Evolutionary conservation across 2,888 invertebrate species (phyloP).

Genomic region (Torymus aiolomorphi): DNA sequence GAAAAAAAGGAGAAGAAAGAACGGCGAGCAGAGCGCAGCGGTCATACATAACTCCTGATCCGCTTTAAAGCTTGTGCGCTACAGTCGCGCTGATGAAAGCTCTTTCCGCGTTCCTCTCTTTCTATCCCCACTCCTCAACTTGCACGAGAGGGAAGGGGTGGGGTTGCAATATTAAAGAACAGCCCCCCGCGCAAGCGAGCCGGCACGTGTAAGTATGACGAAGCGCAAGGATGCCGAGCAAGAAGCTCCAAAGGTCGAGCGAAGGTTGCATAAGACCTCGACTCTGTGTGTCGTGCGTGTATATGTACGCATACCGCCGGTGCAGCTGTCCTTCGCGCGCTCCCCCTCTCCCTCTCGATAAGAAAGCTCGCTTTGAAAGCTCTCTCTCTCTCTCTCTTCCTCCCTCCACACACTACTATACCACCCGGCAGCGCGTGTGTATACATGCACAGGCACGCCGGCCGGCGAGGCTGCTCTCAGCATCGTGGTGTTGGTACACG

Average conservation of each 20-base stretch:
- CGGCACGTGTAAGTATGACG: slow-evolving; percentile 24
- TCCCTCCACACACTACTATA: no score
- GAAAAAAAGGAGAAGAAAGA: slow-evolving; percentile 26
- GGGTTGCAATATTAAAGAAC: no score
- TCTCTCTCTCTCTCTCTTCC: no score
- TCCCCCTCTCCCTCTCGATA: no score
- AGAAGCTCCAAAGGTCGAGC: slow-evolving; percentile 59
- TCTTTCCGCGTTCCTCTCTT: no score
- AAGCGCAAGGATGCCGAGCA: slow-evolving; percentile 57
- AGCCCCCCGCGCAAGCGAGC: not conserved
- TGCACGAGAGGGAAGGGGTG: no score
- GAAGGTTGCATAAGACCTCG: slow-evolving; percentile 58
- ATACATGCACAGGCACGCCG: not conserved
- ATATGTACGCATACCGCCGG: no score
- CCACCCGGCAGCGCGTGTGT: slow-evolving; percentile 14
- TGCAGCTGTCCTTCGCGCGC: no score
- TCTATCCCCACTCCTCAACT: no score
- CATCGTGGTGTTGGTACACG: slow-evolving; percentile 67
- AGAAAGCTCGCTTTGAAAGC: no score
- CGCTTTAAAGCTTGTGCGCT: not conserved
- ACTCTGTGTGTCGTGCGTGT: no score
- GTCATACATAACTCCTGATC: slow-evolving; percentile 6
- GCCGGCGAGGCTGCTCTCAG: not conserved
- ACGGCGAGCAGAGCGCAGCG: not conserved
- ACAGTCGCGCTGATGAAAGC: no score